Evolutionary conservation across 1,140 invertebrate species (phyloP).

Genomic region (Glossosoma conforme): DNA sequence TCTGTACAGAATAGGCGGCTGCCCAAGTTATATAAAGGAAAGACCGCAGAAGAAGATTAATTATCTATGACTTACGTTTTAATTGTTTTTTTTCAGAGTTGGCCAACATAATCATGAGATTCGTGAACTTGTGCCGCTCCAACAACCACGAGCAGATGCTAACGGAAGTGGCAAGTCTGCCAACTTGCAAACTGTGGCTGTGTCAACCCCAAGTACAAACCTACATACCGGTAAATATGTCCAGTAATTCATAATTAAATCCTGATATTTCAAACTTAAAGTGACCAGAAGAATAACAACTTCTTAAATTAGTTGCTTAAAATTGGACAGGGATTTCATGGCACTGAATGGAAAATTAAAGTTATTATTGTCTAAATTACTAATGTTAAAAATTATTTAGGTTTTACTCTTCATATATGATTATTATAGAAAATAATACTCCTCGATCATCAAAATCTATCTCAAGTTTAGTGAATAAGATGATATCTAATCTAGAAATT

Average conservation of each 20-base stretch:
- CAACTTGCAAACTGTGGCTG: slow-evolving; percentile 40
- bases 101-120: slow-evolving; percentile 43
- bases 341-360: too few relatives aligned
- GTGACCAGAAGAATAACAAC: neutral
- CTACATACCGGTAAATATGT: slow-evolving; percentile 29
- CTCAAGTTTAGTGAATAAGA: too few relatives aligned
- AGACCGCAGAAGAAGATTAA: too few relatives aligned
- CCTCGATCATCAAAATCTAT: too few relatives aligned
- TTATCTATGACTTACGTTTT: slow-evolving; percentile 14
- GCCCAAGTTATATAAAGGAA: too few relatives aligned
- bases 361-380: too few relatives aligned
- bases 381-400: too few relatives aligned
- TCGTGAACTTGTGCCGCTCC: slow-evolving; percentile 40
- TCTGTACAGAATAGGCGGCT: too few relatives aligned
- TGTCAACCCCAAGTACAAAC: slow-evolving; percentile 29
- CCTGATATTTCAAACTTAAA: neutral
- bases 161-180: slow-evolving; percentile 38
- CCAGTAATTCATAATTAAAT: neutral
- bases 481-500: too few relatives aligned
- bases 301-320: neutral
- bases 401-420: too few relatives aligned
- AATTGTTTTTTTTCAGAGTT: slow-evolving; percentile 39
- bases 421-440: too few relatives aligned
- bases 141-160: slow-evolving; percentile 41
- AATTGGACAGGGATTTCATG: too few relatives aligned